These are phyloP conservation scores for Takifugu ocellatus DNA, from an alignment of 2,797 vertebrate species.

Conservation along the genomic window DNA sequence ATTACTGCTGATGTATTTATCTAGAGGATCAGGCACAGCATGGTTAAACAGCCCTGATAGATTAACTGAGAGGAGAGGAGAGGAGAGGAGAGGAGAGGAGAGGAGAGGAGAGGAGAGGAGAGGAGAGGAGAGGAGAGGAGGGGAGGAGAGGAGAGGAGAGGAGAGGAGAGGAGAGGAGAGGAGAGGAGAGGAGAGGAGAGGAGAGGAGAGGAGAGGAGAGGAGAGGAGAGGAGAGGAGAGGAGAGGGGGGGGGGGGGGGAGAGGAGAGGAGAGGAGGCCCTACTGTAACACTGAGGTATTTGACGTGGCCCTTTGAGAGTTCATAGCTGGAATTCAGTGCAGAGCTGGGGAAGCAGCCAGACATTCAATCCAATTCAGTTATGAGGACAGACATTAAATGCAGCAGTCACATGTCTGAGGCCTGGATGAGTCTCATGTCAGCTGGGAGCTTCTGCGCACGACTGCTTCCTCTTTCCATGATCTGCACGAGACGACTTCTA, in stretches of 20 bases:
- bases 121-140: too few relatives aligned
- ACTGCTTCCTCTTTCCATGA: background rate
- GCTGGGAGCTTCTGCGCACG: slow-evolving; percentile 5
- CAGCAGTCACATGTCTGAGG: slow-evolving; percentile 24
- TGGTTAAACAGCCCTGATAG: slow-evolving; percentile 58
- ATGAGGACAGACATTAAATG: slow-evolving; percentile 31
- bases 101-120: too few relatives aligned
- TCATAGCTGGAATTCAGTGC: slow-evolving; percentile 28
- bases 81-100: background rate
- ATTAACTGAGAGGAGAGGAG: slow-evolving; percentile 28
- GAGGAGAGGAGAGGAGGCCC: too few relatives aligned
- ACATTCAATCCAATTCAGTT: background rate
- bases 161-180: too few relatives aligned
- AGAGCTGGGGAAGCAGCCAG: slow-evolving; percentile 38
- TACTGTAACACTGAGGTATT: background rate
- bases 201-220: too few relatives aligned
- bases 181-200: too few relatives aligned
- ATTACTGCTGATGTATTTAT: slow-evolving; percentile 62
- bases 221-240: too few relatives aligned
- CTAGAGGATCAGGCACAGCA: slow-evolving; percentile 55
- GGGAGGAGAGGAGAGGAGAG: too few relatives aligned
- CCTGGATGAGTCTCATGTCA: slow-evolving; percentile 22
- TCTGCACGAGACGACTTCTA: background rate
- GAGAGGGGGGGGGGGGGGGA: too few relatives aligned
- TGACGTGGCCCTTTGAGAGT: slow-evolving; percentile 22